A percentile compares a stretch with the other conserved stretches of the same genome.
These are phyloP conservation scores for Trichosurus vulpecula DNA, from an alignment of 2,797 vertebrate genomes.

Conservation along the genomic window DNA sequence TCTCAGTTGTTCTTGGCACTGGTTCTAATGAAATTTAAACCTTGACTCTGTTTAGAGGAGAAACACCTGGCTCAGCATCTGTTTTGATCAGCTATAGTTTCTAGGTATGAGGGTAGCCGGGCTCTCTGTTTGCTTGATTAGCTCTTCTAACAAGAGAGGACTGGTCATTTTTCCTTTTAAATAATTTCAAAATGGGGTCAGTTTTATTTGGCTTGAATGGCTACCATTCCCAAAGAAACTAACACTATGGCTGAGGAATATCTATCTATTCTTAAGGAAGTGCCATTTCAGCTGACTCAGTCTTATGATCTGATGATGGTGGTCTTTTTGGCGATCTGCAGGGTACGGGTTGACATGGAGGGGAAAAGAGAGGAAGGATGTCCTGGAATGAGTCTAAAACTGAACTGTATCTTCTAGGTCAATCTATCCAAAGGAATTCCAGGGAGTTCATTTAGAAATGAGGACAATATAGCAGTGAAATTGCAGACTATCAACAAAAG, in stretches of 20 bases:
- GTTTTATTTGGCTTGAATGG: too few species aligned
- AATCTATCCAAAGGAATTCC: background rate
- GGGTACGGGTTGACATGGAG: background rate
- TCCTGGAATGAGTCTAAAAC: background rate
- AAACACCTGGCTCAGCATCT: background rate
- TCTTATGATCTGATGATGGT: background rate
- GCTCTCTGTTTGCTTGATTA: background rate
- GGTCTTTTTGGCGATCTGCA: background rate
- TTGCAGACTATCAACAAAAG: background rate
- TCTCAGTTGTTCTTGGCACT: conserved; percentile 79
- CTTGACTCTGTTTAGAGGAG: conserved; percentile 43
- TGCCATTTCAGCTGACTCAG: background rate
- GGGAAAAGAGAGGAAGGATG: background rate
- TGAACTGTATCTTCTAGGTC: background rate
- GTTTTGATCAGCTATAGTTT: background rate
- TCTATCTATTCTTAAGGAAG: background rate
- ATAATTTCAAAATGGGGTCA: rapidly evolving
- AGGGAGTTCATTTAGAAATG: background rate
- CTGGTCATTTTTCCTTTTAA: background rate
- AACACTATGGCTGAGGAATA: background rate
- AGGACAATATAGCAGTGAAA: background rate
- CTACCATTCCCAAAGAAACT: background rate
- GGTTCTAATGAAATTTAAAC: conserved; percentile 71
- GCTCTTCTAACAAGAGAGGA: background rate
- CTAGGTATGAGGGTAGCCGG: background rate